Percentiles rank a stretch among this genome's conserved stretches.
These are phyloP conservation scores for Tineola bisselliella DNA, from an alignment of 2,888 invertebrate genomes.

Conservation along the genomic window DNA sequence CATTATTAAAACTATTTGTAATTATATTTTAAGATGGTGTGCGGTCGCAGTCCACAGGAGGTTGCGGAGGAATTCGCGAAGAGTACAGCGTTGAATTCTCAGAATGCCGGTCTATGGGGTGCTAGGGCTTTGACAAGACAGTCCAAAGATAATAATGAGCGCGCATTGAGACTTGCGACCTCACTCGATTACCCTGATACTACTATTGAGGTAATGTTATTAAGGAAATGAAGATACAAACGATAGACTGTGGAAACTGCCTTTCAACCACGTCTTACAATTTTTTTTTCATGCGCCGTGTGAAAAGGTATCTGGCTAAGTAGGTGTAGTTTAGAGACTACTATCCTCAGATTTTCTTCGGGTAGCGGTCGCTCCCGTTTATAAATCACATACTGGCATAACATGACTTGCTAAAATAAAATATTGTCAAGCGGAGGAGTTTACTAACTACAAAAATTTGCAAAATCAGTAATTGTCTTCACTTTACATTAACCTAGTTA, in stretches of 20 bases:
- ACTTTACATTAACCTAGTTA: no score
- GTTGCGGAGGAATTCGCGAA: slow-evolving; percentile 77
- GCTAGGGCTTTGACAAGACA: slow-evolving; percentile 83
- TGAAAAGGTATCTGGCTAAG: no score
- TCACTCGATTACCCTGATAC: slow-evolving; percentile 35
- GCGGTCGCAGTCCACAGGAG: slow-evolving; percentile 64
- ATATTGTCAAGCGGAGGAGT: no score
- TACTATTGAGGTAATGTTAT: slow-evolving; percentile 50
- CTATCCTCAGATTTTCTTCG: not conserved
- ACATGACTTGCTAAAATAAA: no score
- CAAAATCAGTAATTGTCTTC: no score
- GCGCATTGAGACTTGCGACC: slow-evolving; percentile 38
- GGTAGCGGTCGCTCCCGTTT: not conserved
- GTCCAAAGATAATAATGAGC: slow-evolving; percentile 63
- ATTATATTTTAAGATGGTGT: slow-evolving; percentile 35
- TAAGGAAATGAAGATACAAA: no score
- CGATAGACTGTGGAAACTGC: no score
- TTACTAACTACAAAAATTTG: no score
- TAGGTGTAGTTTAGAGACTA: no score
- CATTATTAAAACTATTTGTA: not conserved
- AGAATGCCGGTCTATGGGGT: slow-evolving; percentile 83
- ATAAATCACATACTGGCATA: slow-evolving; percentile 4
- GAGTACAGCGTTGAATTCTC: slow-evolving; percentile 62
- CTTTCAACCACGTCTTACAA: no score
- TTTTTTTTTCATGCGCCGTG: no score